phyloP scores from a whole-genome alignment of 2,797 vertebrate genomes.

The Danio jaintianensis region DNA sequence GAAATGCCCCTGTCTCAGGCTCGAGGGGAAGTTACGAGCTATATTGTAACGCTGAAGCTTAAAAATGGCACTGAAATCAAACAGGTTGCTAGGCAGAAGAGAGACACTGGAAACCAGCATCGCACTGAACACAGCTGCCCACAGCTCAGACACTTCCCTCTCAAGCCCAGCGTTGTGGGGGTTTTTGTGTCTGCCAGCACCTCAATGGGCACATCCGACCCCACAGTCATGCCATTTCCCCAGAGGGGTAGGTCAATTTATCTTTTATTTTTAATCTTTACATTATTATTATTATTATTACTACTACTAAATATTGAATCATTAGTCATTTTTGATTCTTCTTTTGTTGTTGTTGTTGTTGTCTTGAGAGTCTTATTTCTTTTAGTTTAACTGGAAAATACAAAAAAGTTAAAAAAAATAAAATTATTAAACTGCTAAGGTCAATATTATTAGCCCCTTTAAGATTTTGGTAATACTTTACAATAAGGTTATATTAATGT shows the following conservation, averaged over 20 bases:
- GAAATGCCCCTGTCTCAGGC: conserved; percentile 67
- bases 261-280: not conserved
- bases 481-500: no score
- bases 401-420: no score
- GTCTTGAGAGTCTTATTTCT: no score
- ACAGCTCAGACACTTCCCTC: conserved; percentile 10
- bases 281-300: no score
- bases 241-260: conserved; percentile 26
- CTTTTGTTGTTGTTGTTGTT: no score
- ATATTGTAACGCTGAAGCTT: conserved; percentile 64
- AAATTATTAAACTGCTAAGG: no score
- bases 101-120: not conserved
- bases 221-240: conserved; percentile 43
- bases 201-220: conserved; percentile 24
- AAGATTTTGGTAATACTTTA: no score
- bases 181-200: conserved; percentile 49
- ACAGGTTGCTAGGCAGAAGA: not conserved
- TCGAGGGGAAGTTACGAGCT: conserved; percentile 66
- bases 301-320: no score
- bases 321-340: no score
- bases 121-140: not conserved
- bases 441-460: no score
- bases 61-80: not conserved
- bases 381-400: no score
- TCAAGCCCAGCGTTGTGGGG: conserved; percentile 9